Percentiles rank a stretch among this genome's conserved stretches.
phyloP scores from a whole-genome alignment of 2,113 vertebrate genomes.

The Notothenia coriiceps region DNA sequence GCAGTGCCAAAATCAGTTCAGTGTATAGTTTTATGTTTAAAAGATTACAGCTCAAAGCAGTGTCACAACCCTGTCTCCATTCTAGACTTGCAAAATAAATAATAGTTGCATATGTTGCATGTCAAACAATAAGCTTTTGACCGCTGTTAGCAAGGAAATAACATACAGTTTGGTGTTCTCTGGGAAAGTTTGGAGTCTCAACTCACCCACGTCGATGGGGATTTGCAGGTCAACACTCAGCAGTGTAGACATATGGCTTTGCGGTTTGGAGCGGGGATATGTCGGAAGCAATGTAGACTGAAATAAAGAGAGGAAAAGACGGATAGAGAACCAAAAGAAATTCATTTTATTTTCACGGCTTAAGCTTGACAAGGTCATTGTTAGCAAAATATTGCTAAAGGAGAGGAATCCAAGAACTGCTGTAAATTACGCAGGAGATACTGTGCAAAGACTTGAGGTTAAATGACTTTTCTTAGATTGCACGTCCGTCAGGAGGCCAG shows the following conservation, averaged over 20 bases:
- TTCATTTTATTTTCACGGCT: neutral
- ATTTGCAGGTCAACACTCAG: slow-evolving; percentile 42
- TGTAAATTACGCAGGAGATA: neutral
- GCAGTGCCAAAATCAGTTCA: slow-evolving; percentile 3
- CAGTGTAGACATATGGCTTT: slow-evolving; percentile 49
- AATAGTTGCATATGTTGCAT: slow-evolving; percentile 16
- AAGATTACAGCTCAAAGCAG: slow-evolving; percentile 8
- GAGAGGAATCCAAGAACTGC: slow-evolving; percentile 1
- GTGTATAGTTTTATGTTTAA: slow-evolving; percentile 45
- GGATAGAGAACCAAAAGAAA: neutral
- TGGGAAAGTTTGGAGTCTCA: slow-evolving; percentile 44
- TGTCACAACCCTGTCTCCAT: slow-evolving; percentile 44
- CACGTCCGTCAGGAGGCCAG: slow-evolving; percentile 46
- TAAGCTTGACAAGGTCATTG: slow-evolving; percentile 37
- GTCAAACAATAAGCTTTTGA: slow-evolving; percentile 34
- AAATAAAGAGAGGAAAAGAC: slow-evolving; percentile 3
- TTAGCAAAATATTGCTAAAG: slow-evolving; percentile 10
- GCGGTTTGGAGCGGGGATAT: slow-evolving; percentile 38
- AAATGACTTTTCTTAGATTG: slow-evolving; percentile 28
- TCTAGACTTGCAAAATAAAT: slow-evolving; percentile 63
- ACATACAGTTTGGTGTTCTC: neutral
- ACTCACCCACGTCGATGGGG: slow-evolving; percentile 47
- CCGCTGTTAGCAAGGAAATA: slow-evolving; percentile 30
- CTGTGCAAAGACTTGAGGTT: neutral
- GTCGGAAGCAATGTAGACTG: slow-evolving; percentile 32